These are phyloP conservation scores for Ryuthela nishihirai DNA, from an alignment of 2,888 invertebrate genomes.

Conservation along the genomic window DNA sequence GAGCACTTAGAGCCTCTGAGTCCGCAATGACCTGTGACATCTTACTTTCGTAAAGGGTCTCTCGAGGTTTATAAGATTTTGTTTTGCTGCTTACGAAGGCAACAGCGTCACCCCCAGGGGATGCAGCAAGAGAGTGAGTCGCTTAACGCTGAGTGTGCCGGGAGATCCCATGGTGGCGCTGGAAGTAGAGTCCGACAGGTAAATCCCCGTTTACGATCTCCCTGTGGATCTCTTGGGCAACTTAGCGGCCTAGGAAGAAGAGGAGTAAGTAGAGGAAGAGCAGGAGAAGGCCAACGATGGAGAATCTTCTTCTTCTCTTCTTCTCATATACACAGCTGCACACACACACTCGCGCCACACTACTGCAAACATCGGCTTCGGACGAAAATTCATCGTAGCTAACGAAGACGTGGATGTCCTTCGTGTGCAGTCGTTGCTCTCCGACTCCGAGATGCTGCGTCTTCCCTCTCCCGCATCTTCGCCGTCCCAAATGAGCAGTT, in stretches of 20 bases:
- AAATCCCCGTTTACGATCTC: constrained; percentile 35
- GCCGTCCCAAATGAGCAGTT: too few relatives aligned
- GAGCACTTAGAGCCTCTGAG: constrained; percentile 33
- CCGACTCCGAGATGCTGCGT: too few relatives aligned
- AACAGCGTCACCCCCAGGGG: constrained; percentile 11
- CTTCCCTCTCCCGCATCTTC: too few relatives aligned
- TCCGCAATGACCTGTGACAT: constrained; percentile 37
- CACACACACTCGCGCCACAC: too few relatives aligned
- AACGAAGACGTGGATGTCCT: too few relatives aligned
- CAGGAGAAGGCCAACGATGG: too few relatives aligned
- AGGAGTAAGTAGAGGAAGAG: too few relatives aligned
- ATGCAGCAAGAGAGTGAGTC: constrained; percentile 11
- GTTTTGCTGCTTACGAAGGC: constrained; percentile 28
- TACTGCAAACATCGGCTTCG: too few relatives aligned
- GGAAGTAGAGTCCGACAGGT: constrained; percentile 24
- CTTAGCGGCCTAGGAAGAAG: constrained; percentile 37
- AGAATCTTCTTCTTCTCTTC: too few relatives aligned
- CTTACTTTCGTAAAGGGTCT: constrained; percentile 28
- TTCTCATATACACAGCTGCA: too few relatives aligned
- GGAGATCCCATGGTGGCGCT: constrained; percentile 22
- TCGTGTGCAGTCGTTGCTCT: too few relatives aligned
- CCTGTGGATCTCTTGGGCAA: constrained; percentile 31
- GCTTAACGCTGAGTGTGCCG: constrained; percentile 29
- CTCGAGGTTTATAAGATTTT: constrained; percentile 36
- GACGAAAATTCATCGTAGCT: too few relatives aligned